These are phyloP conservation scores for Gadopsis bispinosus DNA, from an alignment of 2,797 vertebrate genomes.

Conservation along the genomic window DNA sequence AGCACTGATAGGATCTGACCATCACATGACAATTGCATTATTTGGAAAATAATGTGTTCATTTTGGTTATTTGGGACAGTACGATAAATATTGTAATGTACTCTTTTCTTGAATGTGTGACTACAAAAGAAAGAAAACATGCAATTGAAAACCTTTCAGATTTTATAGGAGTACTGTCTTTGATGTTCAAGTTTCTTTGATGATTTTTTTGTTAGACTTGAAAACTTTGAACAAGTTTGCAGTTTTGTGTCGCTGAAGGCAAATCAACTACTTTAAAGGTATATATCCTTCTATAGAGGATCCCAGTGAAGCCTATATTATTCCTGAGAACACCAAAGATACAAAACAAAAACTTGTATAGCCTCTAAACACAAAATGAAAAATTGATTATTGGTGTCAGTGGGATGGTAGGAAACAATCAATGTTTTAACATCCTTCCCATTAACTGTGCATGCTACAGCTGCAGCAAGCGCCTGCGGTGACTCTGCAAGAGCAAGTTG, in stretches of 20 bases:
- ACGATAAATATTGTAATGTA: background rate
- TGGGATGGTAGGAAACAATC: slow-evolving; percentile 59
- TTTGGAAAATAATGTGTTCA: background rate
- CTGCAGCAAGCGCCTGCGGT: slow-evolving; percentile 57
- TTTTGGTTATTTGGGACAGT: slow-evolving; percentile 16
- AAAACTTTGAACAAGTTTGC: slow-evolving; percentile 33
- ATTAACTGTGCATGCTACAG: slow-evolving; percentile 52
- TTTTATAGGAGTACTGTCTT: slow-evolving; percentile 18
- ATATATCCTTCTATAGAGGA: slow-evolving; percentile 22
- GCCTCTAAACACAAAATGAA: slow-evolving; percentile 68
- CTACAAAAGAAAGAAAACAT: slow-evolving; percentile 17
- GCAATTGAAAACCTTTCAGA: slow-evolving; percentile 24
- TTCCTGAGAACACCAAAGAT: slow-evolving; percentile 57
- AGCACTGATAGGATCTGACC: background rate
- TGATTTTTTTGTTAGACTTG: slow-evolving; percentile 7
- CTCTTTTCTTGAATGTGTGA: slow-evolving; percentile 17
- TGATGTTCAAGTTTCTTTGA: slow-evolving; percentile 32
- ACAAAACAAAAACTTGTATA: slow-evolving; percentile 44
- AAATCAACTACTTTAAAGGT: slow-evolving; percentile 44
- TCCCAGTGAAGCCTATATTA: slow-evolving; percentile 45
- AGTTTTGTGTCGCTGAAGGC: slow-evolving; percentile 45
- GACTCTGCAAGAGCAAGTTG: slow-evolving; percentile 47
- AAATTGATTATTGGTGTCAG: slow-evolving; percentile 68
- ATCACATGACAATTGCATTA: background rate
- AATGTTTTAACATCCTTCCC: slow-evolving; percentile 43